A percentile compares a stretch with the other conserved stretches of the same genome.
Evolutionary conservation across 2,797 vertebrate genomes (phyloP).

Genomic region (Phoebastria nigripes): DNA sequence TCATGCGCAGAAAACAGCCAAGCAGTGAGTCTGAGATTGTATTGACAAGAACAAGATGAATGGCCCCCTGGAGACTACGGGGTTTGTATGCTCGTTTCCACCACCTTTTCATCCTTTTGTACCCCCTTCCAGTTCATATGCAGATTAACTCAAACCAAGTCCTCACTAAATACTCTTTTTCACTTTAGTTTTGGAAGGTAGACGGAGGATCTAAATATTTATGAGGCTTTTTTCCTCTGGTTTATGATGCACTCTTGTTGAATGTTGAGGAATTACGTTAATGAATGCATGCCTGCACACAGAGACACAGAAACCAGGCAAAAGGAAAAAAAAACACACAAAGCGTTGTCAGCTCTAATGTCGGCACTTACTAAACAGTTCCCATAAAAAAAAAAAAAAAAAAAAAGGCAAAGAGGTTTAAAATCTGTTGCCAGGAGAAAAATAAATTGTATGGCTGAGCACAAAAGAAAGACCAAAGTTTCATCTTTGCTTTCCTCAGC

Average conservation of each 20-base stretch:
- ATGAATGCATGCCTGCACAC: conserved; percentile 87
- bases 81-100: conserved; percentile 80
- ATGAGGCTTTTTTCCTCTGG: conserved; percentile 73
- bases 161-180: conserved; percentile 70
- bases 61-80: conserved; percentile 78
- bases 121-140: conserved; percentile 79
- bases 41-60: conserved; percentile 79
- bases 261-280: conserved; percentile 79
- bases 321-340: conserved; percentile 61
- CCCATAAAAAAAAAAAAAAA: conserved; percentile 69
- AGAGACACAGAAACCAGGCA: conserved; percentile 81
- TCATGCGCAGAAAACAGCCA: conserved; percentile 72
- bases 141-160: conserved; percentile 78
- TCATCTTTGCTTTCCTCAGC: conserved; percentile 61
- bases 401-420: conserved; percentile 50
- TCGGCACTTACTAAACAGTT: conserved; percentile 70
- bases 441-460: conserved; percentile 63
- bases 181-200: conserved; percentile 66
- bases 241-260: conserved; percentile 78
- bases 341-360: conserved; percentile 69
- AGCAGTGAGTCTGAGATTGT: conserved; percentile 49
- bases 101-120: conserved; percentile 84
- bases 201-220: conserved; percentile 77
- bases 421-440: conserved; percentile 74
- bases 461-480: conserved; percentile 72